Evolutionary conservation across 2,113 vertebrate genomes (phyloP).

Genomic region (Varanus salvator): DNA sequence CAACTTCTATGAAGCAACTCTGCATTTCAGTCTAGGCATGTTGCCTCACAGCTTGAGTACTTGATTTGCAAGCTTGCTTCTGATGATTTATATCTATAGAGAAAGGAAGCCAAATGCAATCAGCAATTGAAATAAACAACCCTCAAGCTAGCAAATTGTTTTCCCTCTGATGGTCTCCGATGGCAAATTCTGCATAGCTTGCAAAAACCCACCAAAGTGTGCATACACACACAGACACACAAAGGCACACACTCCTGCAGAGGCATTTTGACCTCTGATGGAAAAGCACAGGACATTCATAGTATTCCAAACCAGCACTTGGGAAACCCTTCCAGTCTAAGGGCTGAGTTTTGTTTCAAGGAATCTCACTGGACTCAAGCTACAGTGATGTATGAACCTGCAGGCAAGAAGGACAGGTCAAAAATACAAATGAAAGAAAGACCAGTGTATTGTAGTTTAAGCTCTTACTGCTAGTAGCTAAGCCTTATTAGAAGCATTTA

Average conservation of each 20-base stretch:
- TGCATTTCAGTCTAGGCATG: slow-evolving; percentile 29
- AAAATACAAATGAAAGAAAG: too few species aligned
- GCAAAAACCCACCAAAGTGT: slow-evolving; percentile 28
- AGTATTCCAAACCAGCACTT: too few species aligned
- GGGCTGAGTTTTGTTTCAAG: too few species aligned
- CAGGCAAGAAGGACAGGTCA: too few species aligned
- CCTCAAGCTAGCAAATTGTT: slow-evolving; percentile 16
- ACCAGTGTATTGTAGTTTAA: too few species aligned
- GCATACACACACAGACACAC: background rate
- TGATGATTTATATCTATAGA: slow-evolving; percentile 32
- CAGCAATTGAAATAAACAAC: slow-evolving; percentile 24
- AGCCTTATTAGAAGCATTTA: too few species aligned
- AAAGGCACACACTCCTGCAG: background rate
- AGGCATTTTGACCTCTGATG: slow-evolving; percentile 1
- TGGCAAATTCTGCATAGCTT: background rate
- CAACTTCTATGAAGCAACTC: background rate
- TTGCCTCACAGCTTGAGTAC: background rate
- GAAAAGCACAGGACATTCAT: background rate
- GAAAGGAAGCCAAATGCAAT: slow-evolving; percentile 22
- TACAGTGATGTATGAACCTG: too few species aligned
- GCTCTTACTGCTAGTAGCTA: too few species aligned
- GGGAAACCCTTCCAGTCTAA: too few species aligned
- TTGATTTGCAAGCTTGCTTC: slow-evolving; percentile 9
- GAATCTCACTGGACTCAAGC: too few species aligned
- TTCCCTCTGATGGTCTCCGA: background rate